Base-by-base conservation (phyloP, 2,113 vertebrate genomes). In the Plectropomus leopardus region DNA sequence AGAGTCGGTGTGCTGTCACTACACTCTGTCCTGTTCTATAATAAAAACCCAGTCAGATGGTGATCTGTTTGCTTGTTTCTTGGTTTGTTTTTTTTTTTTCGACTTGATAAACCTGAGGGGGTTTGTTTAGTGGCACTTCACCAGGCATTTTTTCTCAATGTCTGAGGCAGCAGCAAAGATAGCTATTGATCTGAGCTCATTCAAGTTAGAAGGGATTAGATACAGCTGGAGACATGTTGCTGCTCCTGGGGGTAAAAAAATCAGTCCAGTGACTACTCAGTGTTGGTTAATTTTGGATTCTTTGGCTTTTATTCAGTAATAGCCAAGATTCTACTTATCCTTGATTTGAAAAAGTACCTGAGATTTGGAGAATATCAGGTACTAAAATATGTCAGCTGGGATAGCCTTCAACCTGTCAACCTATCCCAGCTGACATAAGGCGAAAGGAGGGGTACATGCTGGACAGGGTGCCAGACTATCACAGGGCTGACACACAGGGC, bases 31-130 rank as follows among this genome's bases (percentile, higher is more conserved):
- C 45, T 55, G 72, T 55, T 72, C 66, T 19, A 70, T 75, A 71
- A 73, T 61, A 58, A 42, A 57, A 58, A 23, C 34, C 69, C 17
- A 54, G 47, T 82, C 74, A 75, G 70, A 70, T 78, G 70, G 58
- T 47, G 45, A 51, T 59, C 54, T 73, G 19, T 73, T 65, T 78
- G 40, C 23, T 14, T n/a, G 24, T 47, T 53, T 53, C n/a, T n/a
- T n/a, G n/a, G n/a, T 23, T 65, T 80, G 16, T 53, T 44, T 32
- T 36, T 64, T 36, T 42, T 50, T 67, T 16, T n/a, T 2, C 28
- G 21, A 42, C 48, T 55, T 81, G 57, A 85, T 36, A 64, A 55
- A 74, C 65, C 8, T 78, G 55, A 81, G 44, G 50, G 24, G 64
- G 4, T 3, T 55, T 69, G 42, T 73, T 72, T 51, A 24, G 59